phyloP scores from a whole-genome alignment of 2,113 vertebrate genomes.

The Lagopus muta region DNA sequence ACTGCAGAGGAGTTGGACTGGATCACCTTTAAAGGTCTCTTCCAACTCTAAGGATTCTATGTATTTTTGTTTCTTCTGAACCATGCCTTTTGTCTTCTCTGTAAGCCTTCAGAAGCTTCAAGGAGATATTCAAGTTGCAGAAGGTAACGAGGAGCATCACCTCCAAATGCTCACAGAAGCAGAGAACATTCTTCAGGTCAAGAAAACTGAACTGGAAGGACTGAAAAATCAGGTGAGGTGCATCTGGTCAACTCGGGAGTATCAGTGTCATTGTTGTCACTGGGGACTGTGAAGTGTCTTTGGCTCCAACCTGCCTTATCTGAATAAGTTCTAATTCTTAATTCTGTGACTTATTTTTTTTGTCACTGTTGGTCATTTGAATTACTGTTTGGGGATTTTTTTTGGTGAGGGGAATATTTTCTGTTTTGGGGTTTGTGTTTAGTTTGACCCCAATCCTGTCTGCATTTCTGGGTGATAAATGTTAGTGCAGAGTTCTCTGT shows the following conservation, averaged over 20 bases:
- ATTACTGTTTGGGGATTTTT: neutral
- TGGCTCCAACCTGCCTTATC: neutral
- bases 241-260: neutral
- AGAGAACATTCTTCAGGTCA: conserved; percentile 77
- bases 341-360: neutral
- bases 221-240: conserved; percentile 76
- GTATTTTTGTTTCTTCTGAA: neutral
- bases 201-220: conserved; percentile 76
- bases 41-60: too few species aligned
- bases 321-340: neutral
- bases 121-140: conserved; percentile 71
- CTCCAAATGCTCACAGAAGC: conserved; percentile 78
- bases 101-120: conserved; percentile 83
- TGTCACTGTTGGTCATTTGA: neutral
- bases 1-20: too few species aligned
- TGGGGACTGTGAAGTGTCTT: neutral
- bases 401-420: neutral
- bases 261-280: neutral
- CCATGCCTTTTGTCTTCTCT: neutral
- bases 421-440: neutral
- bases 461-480: neutral
- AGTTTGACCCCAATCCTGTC: neutral
- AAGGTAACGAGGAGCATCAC: conserved; percentile 73
- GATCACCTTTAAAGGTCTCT: too few species aligned
- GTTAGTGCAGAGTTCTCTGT: neutral